Evolutionary conservation across 92 coral and sea anemone species (phyloP).

Genomic region (Zoanthus sansibaricus): DNA sequence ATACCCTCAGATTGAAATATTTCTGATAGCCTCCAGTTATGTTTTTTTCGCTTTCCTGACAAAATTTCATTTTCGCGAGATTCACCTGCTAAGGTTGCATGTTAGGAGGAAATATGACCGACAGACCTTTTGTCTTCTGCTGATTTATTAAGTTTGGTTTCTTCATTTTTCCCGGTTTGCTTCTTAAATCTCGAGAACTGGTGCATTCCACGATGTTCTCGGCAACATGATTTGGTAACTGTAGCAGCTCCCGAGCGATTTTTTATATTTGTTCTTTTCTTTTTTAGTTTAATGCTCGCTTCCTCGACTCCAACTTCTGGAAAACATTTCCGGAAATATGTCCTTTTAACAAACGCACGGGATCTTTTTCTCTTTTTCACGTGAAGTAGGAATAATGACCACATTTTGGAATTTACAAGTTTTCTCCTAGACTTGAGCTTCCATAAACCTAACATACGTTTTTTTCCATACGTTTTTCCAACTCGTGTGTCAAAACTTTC

Average conservation of each 20-base stretch:
- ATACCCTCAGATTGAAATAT: not conserved
- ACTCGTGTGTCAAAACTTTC: not conserved
- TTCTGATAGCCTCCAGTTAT: not conserved
- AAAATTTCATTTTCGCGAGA: not conserved
- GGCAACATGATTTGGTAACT: not conserved
- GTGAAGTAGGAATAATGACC: not conserved
- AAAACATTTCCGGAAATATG: not conserved
- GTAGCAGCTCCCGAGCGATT: not conserved
- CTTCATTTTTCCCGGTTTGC: not conserved
- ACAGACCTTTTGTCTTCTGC: not conserved
- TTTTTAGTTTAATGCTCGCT: not conserved
- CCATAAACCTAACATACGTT: not conserved
- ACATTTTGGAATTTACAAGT: not conserved
- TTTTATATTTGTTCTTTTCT: not conserved
- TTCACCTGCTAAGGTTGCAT: not conserved
- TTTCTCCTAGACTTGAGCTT: not conserved
- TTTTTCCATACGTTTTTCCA: not conserved
- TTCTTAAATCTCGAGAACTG: not conserved
- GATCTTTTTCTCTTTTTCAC: not conserved
- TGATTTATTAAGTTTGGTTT: not conserved
- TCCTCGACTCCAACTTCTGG: not conserved
- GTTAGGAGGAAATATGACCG: not conserved
- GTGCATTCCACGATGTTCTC: too few relatives aligned
- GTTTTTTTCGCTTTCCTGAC: not conserved
- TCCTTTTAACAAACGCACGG: not conserved